Evolutionary conservation across 1,140 invertebrate species (phyloP).

Genomic region (Trichomalopsis sarcophagae): DNA sequence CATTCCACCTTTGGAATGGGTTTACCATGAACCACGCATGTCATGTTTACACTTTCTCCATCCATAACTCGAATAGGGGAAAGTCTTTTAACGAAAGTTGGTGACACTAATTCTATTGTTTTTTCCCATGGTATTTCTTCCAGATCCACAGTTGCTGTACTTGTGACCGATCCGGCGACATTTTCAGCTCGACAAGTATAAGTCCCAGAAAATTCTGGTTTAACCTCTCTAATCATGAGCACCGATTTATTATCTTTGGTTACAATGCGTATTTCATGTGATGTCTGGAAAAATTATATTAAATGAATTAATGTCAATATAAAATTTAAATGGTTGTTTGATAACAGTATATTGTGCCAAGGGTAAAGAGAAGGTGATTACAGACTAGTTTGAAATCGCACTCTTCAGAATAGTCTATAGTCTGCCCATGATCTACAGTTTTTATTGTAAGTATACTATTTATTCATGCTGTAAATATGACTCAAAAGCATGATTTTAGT

Average conservation of each 20-base stretch:
- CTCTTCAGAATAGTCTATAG: no score
- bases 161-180: constrained; percentile 88
- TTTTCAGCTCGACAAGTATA: constrained; percentile 94
- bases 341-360: no score
- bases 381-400: no score
- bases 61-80: constrained; percentile 91
- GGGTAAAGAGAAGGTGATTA: no score
- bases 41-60: constrained; percentile 89
- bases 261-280: constrained; percentile 78
- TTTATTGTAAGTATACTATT: no score
- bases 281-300: constrained; percentile 41
- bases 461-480: no score
- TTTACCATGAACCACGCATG: constrained; percentile 85
- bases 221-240: constrained; percentile 86
- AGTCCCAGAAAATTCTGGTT: constrained; percentile 82
- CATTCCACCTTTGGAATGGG: constrained; percentile 89
- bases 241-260: constrained; percentile 87
- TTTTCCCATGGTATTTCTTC: constrained; percentile 79
- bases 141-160: constrained; percentile 85
- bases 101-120: constrained; percentile 80
- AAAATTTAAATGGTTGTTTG: no score
- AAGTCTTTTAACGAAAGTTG: constrained; percentile 84
- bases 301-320: not conserved
- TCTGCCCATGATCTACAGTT: no score
- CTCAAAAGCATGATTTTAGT: no score